These are phyloP conservation scores for Zaprionus ghesquierei DNA, from an alignment of 1,140 invertebrate genomes.

Conservation along the genomic window DNA sequence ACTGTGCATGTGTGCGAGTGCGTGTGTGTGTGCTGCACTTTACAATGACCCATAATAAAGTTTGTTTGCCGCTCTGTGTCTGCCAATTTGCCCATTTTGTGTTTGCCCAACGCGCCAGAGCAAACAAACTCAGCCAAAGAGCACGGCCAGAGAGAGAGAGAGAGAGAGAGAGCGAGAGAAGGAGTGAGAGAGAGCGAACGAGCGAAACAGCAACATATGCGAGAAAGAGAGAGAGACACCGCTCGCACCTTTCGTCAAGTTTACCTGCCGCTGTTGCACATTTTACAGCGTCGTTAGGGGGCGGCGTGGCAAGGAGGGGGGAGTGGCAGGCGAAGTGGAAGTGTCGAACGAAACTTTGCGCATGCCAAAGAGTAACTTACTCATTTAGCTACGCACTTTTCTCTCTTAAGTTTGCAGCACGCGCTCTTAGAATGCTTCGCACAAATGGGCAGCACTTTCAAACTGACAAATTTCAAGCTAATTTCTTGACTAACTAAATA, in stretches of 20 bases:
- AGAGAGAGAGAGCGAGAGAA: not conserved
- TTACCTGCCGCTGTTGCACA: conserved; percentile 33
- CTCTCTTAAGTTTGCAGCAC: conserved; percentile 19
- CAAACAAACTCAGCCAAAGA: conserved; percentile 53
- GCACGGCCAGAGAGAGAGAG: conserved; percentile 14
- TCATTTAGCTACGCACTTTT: not conserved
- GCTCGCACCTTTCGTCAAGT: conserved; percentile 52
- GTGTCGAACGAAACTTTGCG: conserved; percentile 1
- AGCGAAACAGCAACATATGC: not conserved
- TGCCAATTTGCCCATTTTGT: conserved; percentile 64
- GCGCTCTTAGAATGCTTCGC: not conserved
- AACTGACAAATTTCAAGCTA: not conserved
- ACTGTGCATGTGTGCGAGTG: conserved; percentile 2
- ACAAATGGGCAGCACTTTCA: conserved; percentile 33
- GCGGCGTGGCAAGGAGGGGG: not conserved
- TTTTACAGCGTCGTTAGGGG: not conserved
- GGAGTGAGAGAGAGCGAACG: not conserved
- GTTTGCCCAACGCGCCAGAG: conserved; percentile 57
- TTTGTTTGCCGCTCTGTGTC: conserved; percentile 61
- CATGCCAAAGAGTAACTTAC: not conserved
- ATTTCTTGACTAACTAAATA: not conserved
- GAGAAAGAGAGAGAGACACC: not conserved
- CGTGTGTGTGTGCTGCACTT: conserved; percentile 46
- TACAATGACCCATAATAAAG: conserved; percentile 68
- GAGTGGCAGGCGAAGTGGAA: not conserved